Percentiles rank a stretch among this genome's conserved stretches.
Evolutionary conservation across 2,888 invertebrate genomes (phyloP).

Genomic region (Drosophila emarginata): DNA sequence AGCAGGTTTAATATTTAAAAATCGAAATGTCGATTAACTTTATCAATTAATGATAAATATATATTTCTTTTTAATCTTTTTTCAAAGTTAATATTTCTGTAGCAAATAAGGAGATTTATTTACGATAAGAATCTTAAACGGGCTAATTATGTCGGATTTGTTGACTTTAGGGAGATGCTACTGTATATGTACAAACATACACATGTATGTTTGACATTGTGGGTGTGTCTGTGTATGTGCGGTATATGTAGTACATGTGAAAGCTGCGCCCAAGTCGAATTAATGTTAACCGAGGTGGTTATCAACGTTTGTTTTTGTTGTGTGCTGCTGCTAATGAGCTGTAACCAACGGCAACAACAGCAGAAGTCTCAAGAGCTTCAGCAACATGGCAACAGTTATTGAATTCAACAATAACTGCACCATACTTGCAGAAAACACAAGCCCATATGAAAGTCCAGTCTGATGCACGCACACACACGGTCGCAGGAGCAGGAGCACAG

Average conservation of each 20-base stretch:
- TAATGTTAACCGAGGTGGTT: conserved; percentile 45
- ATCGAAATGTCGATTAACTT: too few species aligned
- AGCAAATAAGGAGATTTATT: too few species aligned
- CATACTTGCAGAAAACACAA: conserved; percentile 10
- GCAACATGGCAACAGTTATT: conserved; percentile 49
- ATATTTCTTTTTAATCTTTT: too few species aligned
- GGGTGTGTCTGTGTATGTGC: background rate
- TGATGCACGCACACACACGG: conserved; percentile 25
- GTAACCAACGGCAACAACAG: conserved; percentile 49
- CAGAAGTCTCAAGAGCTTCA: conserved; percentile 2
- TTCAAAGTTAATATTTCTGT: too few species aligned
- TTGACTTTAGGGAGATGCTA: background rate
- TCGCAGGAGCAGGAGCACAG: background rate
- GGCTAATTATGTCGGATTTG: background rate
- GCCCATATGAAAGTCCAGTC: conserved; percentile 22
- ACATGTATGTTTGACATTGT: background rate
- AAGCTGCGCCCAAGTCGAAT: conserved; percentile 38
- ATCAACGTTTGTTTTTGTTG: conserved; percentile 28
- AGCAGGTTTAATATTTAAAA: too few species aligned
- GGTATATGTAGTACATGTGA: conserved; percentile 10
- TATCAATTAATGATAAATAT: too few species aligned
- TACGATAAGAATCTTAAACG: too few species aligned
- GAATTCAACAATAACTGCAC: conserved; percentile 44
- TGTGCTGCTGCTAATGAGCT: conserved; percentile 61
- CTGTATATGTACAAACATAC: background rate